Evolutionary conservation across 2,113 vertebrate species (phyloP).

Genomic region (Halichoeres trimaculatus): DNA sequence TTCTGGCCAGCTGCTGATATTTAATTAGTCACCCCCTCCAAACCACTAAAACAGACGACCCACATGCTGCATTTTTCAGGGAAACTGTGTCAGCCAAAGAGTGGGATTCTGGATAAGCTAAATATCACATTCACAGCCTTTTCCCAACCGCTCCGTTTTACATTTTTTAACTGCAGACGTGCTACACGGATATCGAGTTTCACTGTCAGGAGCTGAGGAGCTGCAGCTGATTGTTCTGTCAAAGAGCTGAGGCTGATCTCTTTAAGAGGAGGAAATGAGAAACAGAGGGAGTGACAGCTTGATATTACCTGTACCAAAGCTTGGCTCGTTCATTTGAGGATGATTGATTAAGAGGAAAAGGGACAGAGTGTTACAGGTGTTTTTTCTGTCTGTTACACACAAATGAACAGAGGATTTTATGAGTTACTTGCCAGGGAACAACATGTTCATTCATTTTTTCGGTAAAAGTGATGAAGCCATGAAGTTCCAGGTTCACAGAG

Average conservation of each 20-base stretch:
- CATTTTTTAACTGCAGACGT: conserved; percentile 34
- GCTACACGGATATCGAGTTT: conserved; percentile 29
- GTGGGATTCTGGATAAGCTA: conserved; percentile 50
- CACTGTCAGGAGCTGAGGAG: conserved; percentile 29
- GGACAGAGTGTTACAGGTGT: not conserved
- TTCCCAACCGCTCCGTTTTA: conserved; percentile 34
- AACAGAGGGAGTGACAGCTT: not conserved
- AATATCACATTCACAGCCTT: conserved; percentile 41
- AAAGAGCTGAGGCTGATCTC: conserved; percentile 16
- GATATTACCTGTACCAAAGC: not conserved
- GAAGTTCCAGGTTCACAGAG: not conserved
- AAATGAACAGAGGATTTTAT: too few species aligned
- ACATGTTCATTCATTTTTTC: not conserved
- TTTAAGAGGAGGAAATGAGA: not conserved
- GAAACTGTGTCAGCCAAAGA: conserved; percentile 30
- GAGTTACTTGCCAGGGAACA: not conserved
- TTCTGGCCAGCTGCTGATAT: conserved; percentile 13
- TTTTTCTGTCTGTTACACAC: not conserved
- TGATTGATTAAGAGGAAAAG: not conserved
- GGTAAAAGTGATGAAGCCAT: not conserved
- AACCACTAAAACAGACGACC: conserved; percentile 70
- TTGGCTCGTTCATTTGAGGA: not conserved
- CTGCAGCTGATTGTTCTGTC: conserved; percentile 17
- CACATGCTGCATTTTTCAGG: conserved; percentile 34
- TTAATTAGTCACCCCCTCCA: conserved; percentile 55